These are phyloP conservation scores for Lates calcarifer DNA, from an alignment of 2,113 vertebrate species.

Conservation along the genomic window DNA sequence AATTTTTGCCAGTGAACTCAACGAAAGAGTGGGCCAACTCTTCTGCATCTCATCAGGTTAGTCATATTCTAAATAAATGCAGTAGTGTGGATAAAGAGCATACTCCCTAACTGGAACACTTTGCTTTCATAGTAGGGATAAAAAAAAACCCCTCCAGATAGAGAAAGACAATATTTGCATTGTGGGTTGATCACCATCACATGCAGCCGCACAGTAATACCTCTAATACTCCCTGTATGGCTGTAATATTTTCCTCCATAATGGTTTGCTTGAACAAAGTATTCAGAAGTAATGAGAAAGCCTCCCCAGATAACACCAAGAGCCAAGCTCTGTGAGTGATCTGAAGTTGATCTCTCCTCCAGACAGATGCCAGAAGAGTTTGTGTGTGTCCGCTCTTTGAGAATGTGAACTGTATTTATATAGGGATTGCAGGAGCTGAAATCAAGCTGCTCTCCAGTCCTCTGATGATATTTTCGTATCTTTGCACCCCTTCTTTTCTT, in stretches of 20 bases:
- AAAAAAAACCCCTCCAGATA: slow-evolving; percentile 43
- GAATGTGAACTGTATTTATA: slow-evolving; percentile 65
- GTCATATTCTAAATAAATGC: slow-evolving; percentile 4
- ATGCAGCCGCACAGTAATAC: slow-evolving; percentile 29
- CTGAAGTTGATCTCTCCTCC: slow-evolving; percentile 58
- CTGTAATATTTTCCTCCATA: slow-evolving; percentile 33
- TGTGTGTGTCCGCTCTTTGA: slow-evolving; percentile 21
- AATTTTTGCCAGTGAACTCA: slow-evolving; percentile 23
- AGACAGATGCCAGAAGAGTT: slow-evolving; percentile 68
- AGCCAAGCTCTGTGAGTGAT: slow-evolving; percentile 58
- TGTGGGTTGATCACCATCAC: slow-evolving; percentile 50
- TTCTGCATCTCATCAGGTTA: slow-evolving; percentile 22
- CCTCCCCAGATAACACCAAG: too few species aligned
- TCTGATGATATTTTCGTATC: slow-evolving; percentile 73
- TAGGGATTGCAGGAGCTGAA: slow-evolving; percentile 53
- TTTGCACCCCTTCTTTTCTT: slow-evolving; percentile 51
- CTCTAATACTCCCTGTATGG: slow-evolving; percentile 35
- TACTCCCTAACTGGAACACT: slow-evolving; percentile 4
- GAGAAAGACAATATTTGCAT: slow-evolving; percentile 54
- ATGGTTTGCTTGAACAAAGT: slow-evolving; percentile 49
- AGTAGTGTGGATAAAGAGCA: not conserved
- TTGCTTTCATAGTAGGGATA: slow-evolving; percentile 21
- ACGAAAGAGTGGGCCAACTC: not conserved
- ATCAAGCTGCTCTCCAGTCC: slow-evolving; percentile 59
- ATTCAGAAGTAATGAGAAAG: slow-evolving; percentile 48